Percentiles rank a stretch among this genome's conserved stretches.
Conservation (phyloP, 2,888 invertebrate genomes). For the Petrolisthes cinctipes region DNA sequence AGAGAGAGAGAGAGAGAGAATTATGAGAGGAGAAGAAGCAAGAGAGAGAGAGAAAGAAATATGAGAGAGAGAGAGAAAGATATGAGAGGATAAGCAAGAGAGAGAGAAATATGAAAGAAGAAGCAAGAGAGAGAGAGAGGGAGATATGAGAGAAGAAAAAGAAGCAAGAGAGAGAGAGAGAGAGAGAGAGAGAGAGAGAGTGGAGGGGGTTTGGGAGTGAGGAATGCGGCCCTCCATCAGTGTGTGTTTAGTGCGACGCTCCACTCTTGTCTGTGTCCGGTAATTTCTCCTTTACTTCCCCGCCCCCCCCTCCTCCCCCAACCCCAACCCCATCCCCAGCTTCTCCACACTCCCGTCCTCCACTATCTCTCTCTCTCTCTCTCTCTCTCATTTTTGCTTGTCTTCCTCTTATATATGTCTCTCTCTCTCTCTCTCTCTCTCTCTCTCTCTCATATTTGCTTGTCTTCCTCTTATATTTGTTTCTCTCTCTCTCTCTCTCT, state of each 20-base stretch:
- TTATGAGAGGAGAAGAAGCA: not conserved
- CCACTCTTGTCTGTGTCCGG: not conserved
- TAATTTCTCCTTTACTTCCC: conserved; percentile 11
- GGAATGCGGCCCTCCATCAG: conserved; percentile 4
- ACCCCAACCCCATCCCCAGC: not conserved
- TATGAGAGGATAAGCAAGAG: not conserved
- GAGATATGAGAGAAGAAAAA: not conserved
- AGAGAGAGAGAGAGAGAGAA: not conserved
- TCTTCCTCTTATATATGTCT: too few relatives aligned
- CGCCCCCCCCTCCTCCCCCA: not conserved
- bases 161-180: not conserved
- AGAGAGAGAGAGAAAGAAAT: not conserved
- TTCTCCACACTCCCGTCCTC: conserved; percentile 6
- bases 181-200: not conserved
- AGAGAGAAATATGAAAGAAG: not conserved
- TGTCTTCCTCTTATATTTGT: not conserved
- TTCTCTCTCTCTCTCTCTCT: not conserved
- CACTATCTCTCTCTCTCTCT: conserved; percentile 26
- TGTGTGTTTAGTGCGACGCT: not conserved
- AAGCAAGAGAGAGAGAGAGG: not conserved
- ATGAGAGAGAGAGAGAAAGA: not conserved
- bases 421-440: conserved; percentile 6
- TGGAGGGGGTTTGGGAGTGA: not conserved
- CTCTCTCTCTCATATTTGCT: conserved; percentile 8
- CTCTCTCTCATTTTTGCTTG: too few relatives aligned